Conservation (phyloP, 1,140 invertebrate species). For the Popillia japonica region DNA sequence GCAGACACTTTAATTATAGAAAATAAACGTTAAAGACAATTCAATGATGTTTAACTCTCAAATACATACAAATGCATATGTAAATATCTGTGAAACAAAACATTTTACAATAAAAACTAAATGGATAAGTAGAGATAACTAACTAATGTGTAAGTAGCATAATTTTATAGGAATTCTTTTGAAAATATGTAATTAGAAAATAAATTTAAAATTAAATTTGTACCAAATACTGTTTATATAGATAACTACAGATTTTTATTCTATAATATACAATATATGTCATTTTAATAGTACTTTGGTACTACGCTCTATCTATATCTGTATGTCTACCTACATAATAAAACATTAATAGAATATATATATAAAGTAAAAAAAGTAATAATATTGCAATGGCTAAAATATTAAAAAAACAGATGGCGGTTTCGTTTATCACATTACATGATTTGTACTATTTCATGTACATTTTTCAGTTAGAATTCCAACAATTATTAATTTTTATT, state of each 20-base stretch:
- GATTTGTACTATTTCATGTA: constrained; percentile 21
- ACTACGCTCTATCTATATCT: background rate
- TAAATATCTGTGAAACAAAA: no score
- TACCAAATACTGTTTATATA: no score
- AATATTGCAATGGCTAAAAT: constrained; percentile 7
- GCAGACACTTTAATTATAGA: no score
- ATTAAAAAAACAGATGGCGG: background rate
- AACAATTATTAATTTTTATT: background rate
- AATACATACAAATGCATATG: no score
- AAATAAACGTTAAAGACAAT: no score
- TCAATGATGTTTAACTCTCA: no score
- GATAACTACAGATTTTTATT: background rate
- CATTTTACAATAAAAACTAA: no score
- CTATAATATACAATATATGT: background rate
- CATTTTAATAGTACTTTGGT: constrained; percentile 11
- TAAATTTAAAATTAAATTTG: no score
- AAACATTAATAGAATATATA: constrained; percentile 22
- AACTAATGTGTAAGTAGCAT: no score
- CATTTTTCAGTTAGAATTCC: background rate
- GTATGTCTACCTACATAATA: constrained; percentile 19
- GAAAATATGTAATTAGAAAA: no score
- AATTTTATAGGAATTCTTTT: no score
- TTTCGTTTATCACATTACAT: background rate
- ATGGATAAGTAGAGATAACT: no score
- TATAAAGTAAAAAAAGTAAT: constrained; percentile 8